Evolutionary conservation across 1,140 invertebrate species (phyloP), one percentile per base, ranked within the genome.

Genomic region (Sitodiplosis mosellana): DNA sequence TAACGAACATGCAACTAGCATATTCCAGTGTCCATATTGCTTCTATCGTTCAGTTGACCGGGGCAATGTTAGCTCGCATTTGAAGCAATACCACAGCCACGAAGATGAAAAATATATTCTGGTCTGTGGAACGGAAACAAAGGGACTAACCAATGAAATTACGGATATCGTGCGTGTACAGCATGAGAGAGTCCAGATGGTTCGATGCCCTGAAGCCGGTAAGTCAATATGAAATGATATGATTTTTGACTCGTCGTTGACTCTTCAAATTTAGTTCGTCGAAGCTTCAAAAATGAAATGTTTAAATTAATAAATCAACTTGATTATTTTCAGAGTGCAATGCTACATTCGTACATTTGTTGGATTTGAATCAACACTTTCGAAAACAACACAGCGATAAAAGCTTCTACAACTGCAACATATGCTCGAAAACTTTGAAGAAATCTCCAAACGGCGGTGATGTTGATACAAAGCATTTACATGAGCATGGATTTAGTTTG

Each of bases 11-110:
- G 61, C 60, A 0, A 64, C 66, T 34, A 71, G 73, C 51, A 57
- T 63, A 20, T 77, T 60, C 51, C 69, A 74, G 36, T 79, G 76
- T 48, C 61, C 55, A 21, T 70, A 74, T 44, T 79, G 76, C 49
- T 71, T 78, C 37, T 78, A 76, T 53, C 56, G 76, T 46, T 68
- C 69, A 11, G 52, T 63, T 21, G 56, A 60, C 3, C 56, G 61
- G n/a, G 64, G 65, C 5, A 75, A 75, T 51, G 67, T 77, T 1
- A 61, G 65, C 36, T 56, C 70, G 11, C 74, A 77, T 64, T 65
- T 72, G 55, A 66, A 57, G 14, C 17, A 48, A 5, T 41, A 17
- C 15, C 60, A 62, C 49, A 33, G 10, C 3, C 3, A 21, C 4
- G 2, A 12, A 33, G 38, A 48, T n/a, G n/a, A 42, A 3, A 19